Evolutionary conservation across 2,888 invertebrate species (phyloP), one percentile per base, ranked within the genome.

Genomic region (Acronicta psi): DNA sequence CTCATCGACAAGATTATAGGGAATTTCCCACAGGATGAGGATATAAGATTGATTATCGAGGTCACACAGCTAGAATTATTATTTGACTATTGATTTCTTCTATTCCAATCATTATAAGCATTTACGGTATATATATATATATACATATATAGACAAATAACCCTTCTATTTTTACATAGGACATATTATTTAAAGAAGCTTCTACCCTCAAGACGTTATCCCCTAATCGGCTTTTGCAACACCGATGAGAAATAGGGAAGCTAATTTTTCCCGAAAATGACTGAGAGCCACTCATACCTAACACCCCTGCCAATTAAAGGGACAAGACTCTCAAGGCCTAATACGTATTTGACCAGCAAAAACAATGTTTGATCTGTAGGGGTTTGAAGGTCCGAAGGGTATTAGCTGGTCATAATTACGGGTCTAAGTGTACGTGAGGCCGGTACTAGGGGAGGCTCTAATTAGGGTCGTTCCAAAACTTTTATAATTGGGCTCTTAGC

Each of bases 401-500:
- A 45, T 59, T 67, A 54, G 23, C 59, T 55, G 42, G 17, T 20
- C 47, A 16, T 70, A 60, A 75, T 72, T 47, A 57, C 38, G 44
- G 58, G 51, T 62, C 42, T 59, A 61, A 69, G 50, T 57, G 52
- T 59, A 57, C 58, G 59, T 56, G 61, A 52, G 47, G 40, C 53
- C 47, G 45, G 41, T 23, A 68, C 51, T 36, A 40, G 18, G 56
- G 44, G 52, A 49, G 64, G 69, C 72, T 75, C 82, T 88, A 88
- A 90, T 88, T 86, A 88, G 83, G 77, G 78, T 66, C 78, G 80
- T 79, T 82, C 70, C 69, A 73, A 82, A 90, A 87, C 81, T 88
- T 87, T 88, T 84, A 85, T 88, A 85, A 88, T 89, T 85, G 86
- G 84, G 79, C 83, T 81, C 85, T 81, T 79, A 62, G 70, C 69